Percentiles rank a stretch among this genome's conserved stretches.
phyloP scores from a whole-genome alignment of 1,140 invertebrate species.

The Triops longicaudatus region DNA sequence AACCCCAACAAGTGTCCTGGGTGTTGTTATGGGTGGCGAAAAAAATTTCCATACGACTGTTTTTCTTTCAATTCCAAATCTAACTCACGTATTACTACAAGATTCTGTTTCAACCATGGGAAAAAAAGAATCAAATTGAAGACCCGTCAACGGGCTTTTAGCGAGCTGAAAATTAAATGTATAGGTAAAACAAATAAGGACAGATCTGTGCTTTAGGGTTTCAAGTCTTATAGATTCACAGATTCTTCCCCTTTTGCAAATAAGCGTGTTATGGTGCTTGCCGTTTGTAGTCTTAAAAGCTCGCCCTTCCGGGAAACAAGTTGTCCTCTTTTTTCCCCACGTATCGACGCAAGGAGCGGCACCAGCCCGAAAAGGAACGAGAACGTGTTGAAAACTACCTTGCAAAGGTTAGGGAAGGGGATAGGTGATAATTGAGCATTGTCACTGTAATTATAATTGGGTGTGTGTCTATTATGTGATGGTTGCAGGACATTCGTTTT shows the following conservation, averaged over 20 bases:
- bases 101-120: not conserved
- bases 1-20: not conserved
- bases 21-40: not conserved
- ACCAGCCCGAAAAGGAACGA: not conserved
- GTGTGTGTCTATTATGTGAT: not conserved
- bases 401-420: not conserved
- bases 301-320: too few species aligned
- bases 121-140: not conserved
- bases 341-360: not conserved
- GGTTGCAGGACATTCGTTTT: not conserved
- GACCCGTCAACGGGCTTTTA: not conserved
- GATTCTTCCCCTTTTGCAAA: not conserved
- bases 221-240: constrained; percentile 9
- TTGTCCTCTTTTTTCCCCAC: not conserved
- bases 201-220: constrained; percentile 1
- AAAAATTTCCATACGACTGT: not conserved
- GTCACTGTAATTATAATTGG: not conserved
- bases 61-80: not conserved
- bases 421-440: not conserved
- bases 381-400: not conserved
- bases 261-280: constrained; percentile 2
- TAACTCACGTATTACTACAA: not conserved
- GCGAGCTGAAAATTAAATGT: not conserved
- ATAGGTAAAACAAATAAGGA: not conserved
- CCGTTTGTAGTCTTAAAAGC: not conserved